These are phyloP conservation scores for Aphaenogaster ashmeadi DNA, from an alignment of 1,140 invertebrate genomes.

Conservation along the genomic window DNA sequence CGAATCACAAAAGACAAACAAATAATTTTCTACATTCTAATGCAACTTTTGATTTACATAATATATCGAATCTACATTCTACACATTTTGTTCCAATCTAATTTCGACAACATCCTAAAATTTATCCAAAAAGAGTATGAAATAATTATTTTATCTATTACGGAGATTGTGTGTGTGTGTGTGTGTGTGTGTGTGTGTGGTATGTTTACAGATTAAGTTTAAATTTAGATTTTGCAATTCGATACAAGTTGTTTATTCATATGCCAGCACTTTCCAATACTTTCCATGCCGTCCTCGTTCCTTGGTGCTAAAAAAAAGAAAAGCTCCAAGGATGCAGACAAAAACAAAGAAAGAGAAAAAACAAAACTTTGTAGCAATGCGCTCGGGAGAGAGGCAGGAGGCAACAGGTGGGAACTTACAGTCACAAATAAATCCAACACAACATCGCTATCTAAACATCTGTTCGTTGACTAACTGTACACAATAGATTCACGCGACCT, in stretches of 20 bases:
- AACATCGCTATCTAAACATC: constrained; percentile 81
- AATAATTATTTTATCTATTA: not conserved
- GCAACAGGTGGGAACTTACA: constrained; percentile 85
- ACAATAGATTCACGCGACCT: constrained; percentile 58
- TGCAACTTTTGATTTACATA: not conserved
- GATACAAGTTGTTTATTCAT: not conserved
- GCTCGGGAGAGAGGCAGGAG: constrained; percentile 81
- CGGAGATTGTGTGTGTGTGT: too few species aligned
- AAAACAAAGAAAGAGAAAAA: constrained; percentile 61
- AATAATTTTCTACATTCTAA: not conserved
- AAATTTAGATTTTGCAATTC: not conserved
- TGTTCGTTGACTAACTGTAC: constrained; percentile 80
- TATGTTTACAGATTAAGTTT: not conserved
- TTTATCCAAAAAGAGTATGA: not conserved
- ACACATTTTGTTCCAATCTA: not conserved
- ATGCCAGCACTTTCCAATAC: not conserved
- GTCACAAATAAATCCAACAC: constrained; percentile 84
- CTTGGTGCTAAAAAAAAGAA: not conserved
- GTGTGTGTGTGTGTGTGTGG: too few species aligned
- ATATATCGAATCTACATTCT: not conserved
- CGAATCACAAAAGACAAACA: not conserved
- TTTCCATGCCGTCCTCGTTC: not conserved
- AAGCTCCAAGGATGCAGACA: constrained; percentile 38
- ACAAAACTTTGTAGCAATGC: constrained; percentile 70
- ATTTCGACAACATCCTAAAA: not conserved